Evolutionary conservation across 2,888 invertebrate species (phyloP).

Genomic region (Ecdyonurus torrentis): DNA sequence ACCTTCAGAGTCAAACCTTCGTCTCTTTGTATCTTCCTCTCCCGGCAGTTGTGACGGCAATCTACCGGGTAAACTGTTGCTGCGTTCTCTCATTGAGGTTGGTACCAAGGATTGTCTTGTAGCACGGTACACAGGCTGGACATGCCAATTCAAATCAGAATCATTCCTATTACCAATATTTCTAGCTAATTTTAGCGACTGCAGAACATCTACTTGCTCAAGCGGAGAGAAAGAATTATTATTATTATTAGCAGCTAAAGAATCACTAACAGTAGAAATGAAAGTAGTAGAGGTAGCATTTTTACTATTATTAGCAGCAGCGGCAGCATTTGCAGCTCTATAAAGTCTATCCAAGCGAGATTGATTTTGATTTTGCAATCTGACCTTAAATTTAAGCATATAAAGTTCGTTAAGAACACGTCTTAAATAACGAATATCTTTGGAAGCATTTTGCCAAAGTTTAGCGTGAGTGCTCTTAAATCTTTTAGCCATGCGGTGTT

Average conservation of each 20-base stretch:
- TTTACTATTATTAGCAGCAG: neutral
- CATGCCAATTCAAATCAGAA: neutral
- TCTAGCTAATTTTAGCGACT: neutral
- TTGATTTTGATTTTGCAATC: neutral
- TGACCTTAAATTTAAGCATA: constrained; percentile 62
- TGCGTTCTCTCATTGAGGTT: constrained; percentile 10
- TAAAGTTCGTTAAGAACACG: constrained; percentile 67
- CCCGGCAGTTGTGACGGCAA: neutral
- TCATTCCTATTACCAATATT: neutral
- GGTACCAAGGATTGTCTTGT: constrained; percentile 19
- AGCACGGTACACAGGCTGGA: constrained; percentile 57
- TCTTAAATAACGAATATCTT: constrained; percentile 53
- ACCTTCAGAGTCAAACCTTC: constrained; percentile 1
- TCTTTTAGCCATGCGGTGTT: constrained; percentile 58
- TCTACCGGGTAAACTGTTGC: constrained; percentile 15
- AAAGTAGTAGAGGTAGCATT: neutral
- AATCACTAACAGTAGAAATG: neutral
- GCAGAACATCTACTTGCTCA: neutral
- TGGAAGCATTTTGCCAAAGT: constrained; percentile 58
- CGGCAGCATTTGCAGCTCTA: neutral
- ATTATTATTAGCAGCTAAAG: neutral
- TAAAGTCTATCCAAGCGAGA: neutral
- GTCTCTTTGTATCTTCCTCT: constrained; percentile 20
- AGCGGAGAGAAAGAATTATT: neutral
- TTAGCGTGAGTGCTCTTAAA: constrained; percentile 61